Percentiles rank a stretch among this genome's conserved stretches.
These are phyloP conservation scores for Mormyrops attenuatus DNA, from an alignment of 2,797 vertebrate species.

Conservation along the genomic window DNA sequence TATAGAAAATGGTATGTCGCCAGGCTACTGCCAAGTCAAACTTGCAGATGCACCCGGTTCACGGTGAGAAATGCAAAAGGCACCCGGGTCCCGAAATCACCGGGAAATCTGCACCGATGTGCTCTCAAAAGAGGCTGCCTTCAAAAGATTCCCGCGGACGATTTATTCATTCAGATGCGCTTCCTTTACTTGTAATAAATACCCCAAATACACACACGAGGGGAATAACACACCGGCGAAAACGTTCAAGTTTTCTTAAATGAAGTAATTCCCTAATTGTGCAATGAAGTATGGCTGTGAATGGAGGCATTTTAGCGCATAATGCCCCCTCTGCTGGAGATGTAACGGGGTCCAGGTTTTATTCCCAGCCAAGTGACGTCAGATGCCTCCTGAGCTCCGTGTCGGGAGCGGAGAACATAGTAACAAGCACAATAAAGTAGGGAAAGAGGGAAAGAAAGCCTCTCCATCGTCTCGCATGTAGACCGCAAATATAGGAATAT, in stretches of 20 bases:
- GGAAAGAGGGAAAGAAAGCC: constrained; percentile 20
- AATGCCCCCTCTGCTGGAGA: constrained; percentile 30
- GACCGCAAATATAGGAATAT: constrained; percentile 29
- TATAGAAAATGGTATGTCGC: background rate
- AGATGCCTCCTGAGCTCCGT: constrained; percentile 40
- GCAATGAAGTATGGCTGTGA: background rate
- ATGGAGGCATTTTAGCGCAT: constrained; percentile 17
- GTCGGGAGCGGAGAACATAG: constrained; percentile 30
- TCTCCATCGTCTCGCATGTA: constrained; percentile 18
- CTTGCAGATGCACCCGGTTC: background rate
- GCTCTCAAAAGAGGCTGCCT: background rate
- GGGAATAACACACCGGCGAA: background rate
- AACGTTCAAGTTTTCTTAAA: background rate
- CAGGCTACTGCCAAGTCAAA: background rate
- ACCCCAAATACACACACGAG: background rate
- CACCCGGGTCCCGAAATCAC: background rate
- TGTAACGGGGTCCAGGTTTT: constrained; percentile 18
- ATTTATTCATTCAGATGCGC: background rate
- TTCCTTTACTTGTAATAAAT: background rate
- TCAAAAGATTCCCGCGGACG: background rate
- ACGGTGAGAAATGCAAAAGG: background rate
- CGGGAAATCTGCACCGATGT: background rate
- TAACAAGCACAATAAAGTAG: constrained; percentile 32
- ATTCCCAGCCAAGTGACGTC: constrained; percentile 44
- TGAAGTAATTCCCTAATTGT: background rate